phyloP scores from a whole-genome alignment of 2,888 invertebrate species.

The Ophion obscuratus region DNA sequence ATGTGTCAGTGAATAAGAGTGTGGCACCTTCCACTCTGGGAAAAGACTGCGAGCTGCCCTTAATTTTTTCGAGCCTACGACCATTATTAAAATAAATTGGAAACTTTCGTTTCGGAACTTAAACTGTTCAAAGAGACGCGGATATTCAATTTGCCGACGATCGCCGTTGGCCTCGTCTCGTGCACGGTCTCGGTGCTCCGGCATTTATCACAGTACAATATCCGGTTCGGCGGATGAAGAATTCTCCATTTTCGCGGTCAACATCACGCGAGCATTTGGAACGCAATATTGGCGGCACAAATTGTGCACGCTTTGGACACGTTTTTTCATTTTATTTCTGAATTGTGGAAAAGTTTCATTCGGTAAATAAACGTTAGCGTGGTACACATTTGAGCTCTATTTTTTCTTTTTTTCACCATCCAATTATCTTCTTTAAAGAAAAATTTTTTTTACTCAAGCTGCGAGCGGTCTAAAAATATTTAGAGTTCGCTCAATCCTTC shows the following conservation, averaged over 20 bases:
- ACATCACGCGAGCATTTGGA: slow-evolving; percentile 5
- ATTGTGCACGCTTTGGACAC: neutral
- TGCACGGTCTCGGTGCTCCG: slow-evolving; percentile 25
- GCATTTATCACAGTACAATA: slow-evolving; percentile 40
- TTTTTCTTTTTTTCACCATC: too few species aligned
- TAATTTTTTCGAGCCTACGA: slow-evolving; percentile 17
- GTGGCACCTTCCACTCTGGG: neutral
- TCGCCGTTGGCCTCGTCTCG: slow-evolving; percentile 37
- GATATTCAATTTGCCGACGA: slow-evolving; percentile 15
- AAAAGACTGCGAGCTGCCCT: neutral
- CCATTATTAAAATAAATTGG: slow-evolving; percentile 46
- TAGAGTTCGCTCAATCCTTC: too few species aligned
- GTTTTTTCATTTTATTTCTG: neutral
- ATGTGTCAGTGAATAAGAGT: neutral
- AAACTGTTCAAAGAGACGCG: slow-evolving; percentile 5
- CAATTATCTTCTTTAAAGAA: too few species aligned
- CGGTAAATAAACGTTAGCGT: too few species aligned
- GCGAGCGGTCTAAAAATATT: too few species aligned
- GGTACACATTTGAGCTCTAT: too few species aligned
- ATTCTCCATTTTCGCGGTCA: slow-evolving; percentile 31
- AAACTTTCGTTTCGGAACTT: slow-evolving; percentile 30
- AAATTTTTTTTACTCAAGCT: too few species aligned
- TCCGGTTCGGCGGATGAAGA: slow-evolving; percentile 19
- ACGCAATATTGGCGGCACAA: neutral
- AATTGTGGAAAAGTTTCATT: neutral